Percentiles rank a stretch among this genome's conserved stretches.
Conservation (phyloP, 2,888 invertebrate genomes). For the Lutraria lutraria region DNA sequence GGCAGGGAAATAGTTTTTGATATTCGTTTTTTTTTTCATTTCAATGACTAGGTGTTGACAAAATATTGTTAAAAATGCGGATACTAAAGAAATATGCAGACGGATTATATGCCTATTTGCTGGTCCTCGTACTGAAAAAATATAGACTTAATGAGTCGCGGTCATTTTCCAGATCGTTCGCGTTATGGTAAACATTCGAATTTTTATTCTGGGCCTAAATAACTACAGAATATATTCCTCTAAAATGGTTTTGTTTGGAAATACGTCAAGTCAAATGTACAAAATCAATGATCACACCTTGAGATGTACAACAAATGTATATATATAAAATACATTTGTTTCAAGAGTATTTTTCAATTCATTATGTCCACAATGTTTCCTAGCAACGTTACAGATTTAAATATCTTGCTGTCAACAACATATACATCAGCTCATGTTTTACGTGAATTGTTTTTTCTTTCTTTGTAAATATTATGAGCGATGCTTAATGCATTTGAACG, state of each 20-base stretch:
- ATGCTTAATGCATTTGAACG: neutral
- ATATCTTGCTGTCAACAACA: neutral
- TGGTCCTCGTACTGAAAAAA: neutral
- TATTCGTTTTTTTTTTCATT: no score
- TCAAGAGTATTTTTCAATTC: neutral
- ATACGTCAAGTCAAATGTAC: neutral
- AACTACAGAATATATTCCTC: neutral
- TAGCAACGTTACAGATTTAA: neutral
- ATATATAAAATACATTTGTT: slow-evolving; percentile 12
- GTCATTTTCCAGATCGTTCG: neutral
- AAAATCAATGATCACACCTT: neutral
- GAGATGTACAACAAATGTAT: no score
- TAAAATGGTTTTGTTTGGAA: neutral
- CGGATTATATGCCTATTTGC: neutral
- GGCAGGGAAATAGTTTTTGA: no score
- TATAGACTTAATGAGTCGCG: neutral
- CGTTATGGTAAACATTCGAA: neutral
- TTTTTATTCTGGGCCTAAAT: neutral
- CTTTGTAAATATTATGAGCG: neutral
- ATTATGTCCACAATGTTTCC: neutral
- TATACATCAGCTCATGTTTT: neutral
- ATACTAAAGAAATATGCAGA: neutral
- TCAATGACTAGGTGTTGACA: no score
- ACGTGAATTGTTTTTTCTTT: neutral
- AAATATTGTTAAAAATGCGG: neutral